Conservation (phyloP, 2,797 vertebrate species). For the Coendou prehensilis region DNA sequence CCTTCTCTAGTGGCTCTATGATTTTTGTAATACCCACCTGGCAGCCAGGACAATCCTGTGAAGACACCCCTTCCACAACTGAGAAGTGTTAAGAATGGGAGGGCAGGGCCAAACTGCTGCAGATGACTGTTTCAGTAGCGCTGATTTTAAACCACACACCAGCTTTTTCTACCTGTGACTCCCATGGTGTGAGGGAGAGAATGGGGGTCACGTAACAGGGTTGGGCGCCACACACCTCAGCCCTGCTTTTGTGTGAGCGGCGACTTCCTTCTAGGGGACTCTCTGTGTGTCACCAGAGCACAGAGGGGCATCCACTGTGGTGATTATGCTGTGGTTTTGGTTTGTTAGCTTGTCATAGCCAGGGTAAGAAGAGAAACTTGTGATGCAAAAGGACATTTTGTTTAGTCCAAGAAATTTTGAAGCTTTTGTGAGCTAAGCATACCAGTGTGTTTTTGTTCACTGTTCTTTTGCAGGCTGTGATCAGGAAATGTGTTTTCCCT, state of each 20-base stretch:
- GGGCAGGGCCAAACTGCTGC: not conserved
- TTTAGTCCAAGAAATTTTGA: conserved; percentile 55
- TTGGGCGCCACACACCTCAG: conserved; percentile 32
- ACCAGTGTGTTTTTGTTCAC: conserved; percentile 56
- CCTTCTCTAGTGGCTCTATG: not conserved
- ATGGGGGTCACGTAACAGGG: conserved; percentile 11
- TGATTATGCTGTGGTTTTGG: not conserved
- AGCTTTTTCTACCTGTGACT: conserved; percentile 64
- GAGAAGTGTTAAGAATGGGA: not conserved
- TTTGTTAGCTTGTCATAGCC: not conserved
- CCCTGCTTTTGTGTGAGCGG: not conserved
- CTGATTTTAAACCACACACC: conserved; percentile 28
- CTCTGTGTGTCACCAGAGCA: not conserved
- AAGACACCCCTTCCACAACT: not conserved
- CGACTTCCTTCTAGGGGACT: conserved; percentile 17
- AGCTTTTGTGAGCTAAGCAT: conserved; percentile 4
- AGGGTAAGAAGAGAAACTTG: conserved; percentile 40
- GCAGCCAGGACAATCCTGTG: not conserved
- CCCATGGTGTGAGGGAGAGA: conserved; percentile 23
- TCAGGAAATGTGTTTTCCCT: conserved; percentile 66
- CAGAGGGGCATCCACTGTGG: not conserved
- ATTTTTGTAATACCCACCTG: not conserved
- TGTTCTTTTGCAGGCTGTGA: conserved; percentile 53
- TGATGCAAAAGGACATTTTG: conserved; percentile 26
- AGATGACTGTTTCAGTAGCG: not conserved